Conservation (phyloP, 2,113 vertebrate species). For the Rostratula benghalensis region DNA sequence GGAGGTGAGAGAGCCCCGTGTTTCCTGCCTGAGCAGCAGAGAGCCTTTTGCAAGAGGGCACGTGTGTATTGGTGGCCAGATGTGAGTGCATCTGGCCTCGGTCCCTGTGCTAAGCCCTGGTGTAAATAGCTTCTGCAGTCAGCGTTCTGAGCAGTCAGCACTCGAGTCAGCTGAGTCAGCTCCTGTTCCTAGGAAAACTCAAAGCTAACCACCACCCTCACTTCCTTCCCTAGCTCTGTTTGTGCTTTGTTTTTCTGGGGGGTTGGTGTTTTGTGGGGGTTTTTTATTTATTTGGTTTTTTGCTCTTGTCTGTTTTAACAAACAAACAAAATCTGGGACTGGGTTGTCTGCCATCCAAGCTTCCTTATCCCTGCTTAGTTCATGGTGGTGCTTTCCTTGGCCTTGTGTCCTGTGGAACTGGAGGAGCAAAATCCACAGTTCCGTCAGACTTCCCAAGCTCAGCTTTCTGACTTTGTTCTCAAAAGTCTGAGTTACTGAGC, state of each 20-base stretch:
- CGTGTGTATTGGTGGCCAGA: neutral
- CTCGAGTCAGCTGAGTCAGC: slow-evolving; percentile 40
- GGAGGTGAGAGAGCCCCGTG: neutral
- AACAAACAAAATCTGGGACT: neutral
- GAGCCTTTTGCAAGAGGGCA: neutral
- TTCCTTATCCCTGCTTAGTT: neutral
- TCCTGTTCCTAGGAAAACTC: slow-evolving; percentile 25
- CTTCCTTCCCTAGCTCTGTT: slow-evolving; percentile 19
- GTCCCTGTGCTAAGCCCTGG: neutral
- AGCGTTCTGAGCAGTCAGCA: slow-evolving; percentile 16
- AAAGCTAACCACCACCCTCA: neutral
- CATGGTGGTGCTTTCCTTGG: neutral
- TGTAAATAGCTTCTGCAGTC: neutral
- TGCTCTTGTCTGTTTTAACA: neutral
- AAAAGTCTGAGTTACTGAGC: neutral
- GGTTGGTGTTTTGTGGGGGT: too few relatives aligned
- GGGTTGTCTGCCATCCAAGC: neutral
- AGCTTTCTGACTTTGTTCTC: neutral
- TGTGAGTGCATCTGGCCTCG: neutral
- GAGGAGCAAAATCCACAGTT: neutral
- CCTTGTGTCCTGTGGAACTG: neutral
- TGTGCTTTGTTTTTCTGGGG: neutral
- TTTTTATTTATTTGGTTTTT: neutral
- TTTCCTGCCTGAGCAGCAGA: neutral
- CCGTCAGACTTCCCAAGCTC: neutral